Evolutionary conservation across 2,113 vertebrate species (phyloP), one percentile per base, ranked within the genome.

Genomic region (Nothobranchius furzeri): DNA sequence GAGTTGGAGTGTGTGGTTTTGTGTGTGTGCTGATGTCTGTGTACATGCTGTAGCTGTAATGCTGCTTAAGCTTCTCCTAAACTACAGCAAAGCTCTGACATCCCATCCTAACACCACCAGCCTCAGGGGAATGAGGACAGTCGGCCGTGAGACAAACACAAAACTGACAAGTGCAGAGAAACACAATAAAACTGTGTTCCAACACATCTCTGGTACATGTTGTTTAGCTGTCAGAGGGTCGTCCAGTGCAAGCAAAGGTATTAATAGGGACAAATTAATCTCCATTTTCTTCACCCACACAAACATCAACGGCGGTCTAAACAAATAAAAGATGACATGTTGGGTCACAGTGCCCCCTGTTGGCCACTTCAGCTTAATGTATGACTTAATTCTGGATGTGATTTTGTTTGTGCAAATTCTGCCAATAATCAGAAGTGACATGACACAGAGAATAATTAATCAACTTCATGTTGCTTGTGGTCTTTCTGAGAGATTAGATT

Each of bases 281-380:
- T 53, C 12, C 13, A 17, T 54, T 48, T 56, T 59, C 30, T 4
- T 68, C 24, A 11, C 35, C 45, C 51, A 9, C 48, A 60, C n/a
- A 54, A 15, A 61, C 11, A 15, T 9, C 12, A 24, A 54, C 13
- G 69, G 9, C 9, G 36, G 12, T 10, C 56, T 25, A 6, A 55
- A 36, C 7, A 2, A 30, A 9, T 2, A 13, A 1, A 57, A 6
- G 15, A 20, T 52, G 59, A 50, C 46, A 63, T 70, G 6, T 49
- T 53, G 53, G 53, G 46, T 43, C 73, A 87, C 64, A 89, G 76
- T 76, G 88, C 80, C 89, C 86, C 73, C 90, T 88, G 81, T 25
- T 84, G 88, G 68, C 52, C 46, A 60, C 2, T 12, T 3, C 6
- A 46, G 51, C 8, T n/a, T 37, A 48, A 43, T 60, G 47, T 71